Percentiles rank a stretch among this genome's conserved stretches.
Conservation (phyloP, 2,113 vertebrate genomes). For the Gasterosteus aculeatus region DNA sequence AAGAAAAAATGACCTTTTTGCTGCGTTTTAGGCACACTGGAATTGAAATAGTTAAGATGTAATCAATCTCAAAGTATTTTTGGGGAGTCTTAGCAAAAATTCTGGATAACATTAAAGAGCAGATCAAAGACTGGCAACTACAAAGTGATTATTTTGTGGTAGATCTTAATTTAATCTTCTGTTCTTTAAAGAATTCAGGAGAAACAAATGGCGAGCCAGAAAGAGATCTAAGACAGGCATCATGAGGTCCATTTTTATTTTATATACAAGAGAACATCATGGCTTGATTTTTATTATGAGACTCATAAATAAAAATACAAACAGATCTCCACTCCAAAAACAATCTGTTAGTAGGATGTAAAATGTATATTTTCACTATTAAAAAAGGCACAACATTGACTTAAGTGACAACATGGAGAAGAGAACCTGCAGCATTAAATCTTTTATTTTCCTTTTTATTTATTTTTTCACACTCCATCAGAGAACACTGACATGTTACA, state of each 20-base stretch:
- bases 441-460: constrained; percentile 84
- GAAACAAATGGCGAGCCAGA: constrained; percentile 54
- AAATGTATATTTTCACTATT: constrained; percentile 91
- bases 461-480: constrained; percentile 90
- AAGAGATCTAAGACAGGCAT: constrained; percentile 67
- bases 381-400: constrained; percentile 99
- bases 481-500: constrained; percentile 98
- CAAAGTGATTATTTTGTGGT: not conserved
- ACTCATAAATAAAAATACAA: constrained; percentile 99
- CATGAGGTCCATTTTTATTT: constrained; percentile 84
- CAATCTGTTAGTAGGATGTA: constrained; percentile 99
- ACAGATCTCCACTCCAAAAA: constrained; percentile 97
- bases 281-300: constrained; percentile 89
- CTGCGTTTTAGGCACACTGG: not conserved
- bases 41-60: not conserved
- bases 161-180: not conserved
- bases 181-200: not conserved
- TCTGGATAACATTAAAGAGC: not conserved
- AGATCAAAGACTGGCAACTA: not conserved
- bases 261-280: constrained; percentile 95
- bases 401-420: constrained; percentile 98
- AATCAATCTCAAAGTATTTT: not conserved
- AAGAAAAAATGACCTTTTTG: not conserved
- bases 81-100: not conserved
- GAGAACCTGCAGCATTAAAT: constrained; percentile 98